Percentiles rank a stretch among this genome's conserved stretches.
Conservation (phyloP, 2,797 vertebrate genomes). For the Clamator glandarius region DNA sequence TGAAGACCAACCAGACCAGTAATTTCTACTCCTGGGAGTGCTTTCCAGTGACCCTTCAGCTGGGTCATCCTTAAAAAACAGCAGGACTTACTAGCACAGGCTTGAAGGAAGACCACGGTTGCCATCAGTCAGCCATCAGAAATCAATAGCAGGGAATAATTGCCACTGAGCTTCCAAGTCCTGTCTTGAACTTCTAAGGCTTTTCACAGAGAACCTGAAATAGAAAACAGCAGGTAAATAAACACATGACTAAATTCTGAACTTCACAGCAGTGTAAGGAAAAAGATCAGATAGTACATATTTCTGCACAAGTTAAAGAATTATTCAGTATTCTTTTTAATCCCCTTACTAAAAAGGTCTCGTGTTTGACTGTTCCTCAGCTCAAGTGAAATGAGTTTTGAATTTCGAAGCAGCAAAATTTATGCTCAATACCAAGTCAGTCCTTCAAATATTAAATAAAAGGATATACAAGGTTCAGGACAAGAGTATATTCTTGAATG, state of each 20-base stretch:
- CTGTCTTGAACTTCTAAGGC: accelerated
- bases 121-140: background rate
- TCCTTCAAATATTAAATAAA: background rate
- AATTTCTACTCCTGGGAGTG: background rate
- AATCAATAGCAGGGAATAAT: background rate
- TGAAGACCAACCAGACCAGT: background rate
- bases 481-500: background rate
- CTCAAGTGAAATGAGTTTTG: background rate
- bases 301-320: background rate
- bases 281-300: background rate
- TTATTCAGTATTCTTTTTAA: background rate
- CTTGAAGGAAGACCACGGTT: accelerated
- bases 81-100: accelerated
- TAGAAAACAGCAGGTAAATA: background rate
- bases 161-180: background rate
- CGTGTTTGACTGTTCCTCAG: background rate
- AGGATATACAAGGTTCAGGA: background rate
- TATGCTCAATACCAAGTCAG: background rate
- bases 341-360: background rate
- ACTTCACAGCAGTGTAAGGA: background rate
- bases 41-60: accelerated
- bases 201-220: background rate
- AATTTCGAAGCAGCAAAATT: background rate
- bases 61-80: background rate
- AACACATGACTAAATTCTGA: background rate